These are phyloP conservation scores for Drosophila affinis DNA, from an alignment of 2,888 invertebrate genomes.

Conservation along the genomic window DNA sequence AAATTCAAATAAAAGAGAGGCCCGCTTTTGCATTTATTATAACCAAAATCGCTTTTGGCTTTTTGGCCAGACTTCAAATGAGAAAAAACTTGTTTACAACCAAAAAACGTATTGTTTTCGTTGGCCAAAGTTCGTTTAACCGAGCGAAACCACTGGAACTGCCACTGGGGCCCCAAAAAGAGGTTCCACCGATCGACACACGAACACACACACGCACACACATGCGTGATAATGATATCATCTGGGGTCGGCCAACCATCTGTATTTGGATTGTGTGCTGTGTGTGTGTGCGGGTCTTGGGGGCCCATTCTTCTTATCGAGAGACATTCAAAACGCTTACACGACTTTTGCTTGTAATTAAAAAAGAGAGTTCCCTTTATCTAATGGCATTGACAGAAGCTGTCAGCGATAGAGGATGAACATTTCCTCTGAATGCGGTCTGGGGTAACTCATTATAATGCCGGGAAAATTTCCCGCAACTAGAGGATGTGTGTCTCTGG, in stretches of 20 bases:
- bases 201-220: conserved; percentile 2
- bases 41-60: conserved; percentile 6
- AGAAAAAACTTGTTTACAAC: conserved; percentile 34
- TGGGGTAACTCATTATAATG: conserved; percentile 7
- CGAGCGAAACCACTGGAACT: conserved; percentile 27
- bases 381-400: conserved; percentile 27
- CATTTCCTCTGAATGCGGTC: conserved; percentile 22
- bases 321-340: conserved; percentile 19
- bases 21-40: conserved; percentile 36
- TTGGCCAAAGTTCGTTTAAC: conserved; percentile 45
- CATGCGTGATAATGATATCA: conserved; percentile 41
- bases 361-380: conserved; percentile 27
- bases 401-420: conserved; percentile 8
- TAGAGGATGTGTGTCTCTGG: background rate
- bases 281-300: background rate
- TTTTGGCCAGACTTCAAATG: conserved; percentile 1
- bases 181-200: conserved; percentile 14
- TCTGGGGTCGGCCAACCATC: conserved; percentile 35
- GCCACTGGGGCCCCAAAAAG: conserved; percentile 17
- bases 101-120: conserved; percentile 10
- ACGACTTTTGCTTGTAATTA: conserved; percentile 34
- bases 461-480: background rate
- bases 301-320: conserved; percentile 20
- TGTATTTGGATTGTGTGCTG: conserved; percentile 13
- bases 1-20: conserved; percentile 27